Evolutionary conservation across 2,888 invertebrate species (phyloP).

Genomic region (Bunonema sp.): DNA sequence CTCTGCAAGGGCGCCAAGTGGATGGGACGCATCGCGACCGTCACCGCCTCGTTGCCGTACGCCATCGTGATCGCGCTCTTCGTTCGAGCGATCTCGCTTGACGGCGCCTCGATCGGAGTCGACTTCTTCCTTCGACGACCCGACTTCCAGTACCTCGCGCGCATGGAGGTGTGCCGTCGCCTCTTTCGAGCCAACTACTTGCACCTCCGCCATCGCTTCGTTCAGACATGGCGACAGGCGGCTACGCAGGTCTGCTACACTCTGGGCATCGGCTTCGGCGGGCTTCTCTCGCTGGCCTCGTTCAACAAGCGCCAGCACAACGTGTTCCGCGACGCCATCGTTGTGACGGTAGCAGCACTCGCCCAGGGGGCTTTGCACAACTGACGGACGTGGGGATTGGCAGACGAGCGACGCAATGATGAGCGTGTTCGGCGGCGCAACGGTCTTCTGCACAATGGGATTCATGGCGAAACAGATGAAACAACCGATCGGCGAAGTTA

Average conservation of each 20-base stretch:
- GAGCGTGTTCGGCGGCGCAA: slow-evolving; percentile 16
- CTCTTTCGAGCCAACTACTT: not conserved
- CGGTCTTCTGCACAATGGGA: slow-evolving; percentile 25
- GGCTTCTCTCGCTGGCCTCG: slow-evolving; percentile 6
- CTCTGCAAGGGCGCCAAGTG: slow-evolving; percentile 2
- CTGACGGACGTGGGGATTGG: slow-evolving; percentile 5
- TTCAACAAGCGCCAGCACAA: slow-evolving; percentile 6
- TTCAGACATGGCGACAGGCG: slow-evolving; percentile 8
- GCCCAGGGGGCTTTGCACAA: not conserved
- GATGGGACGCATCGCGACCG: slow-evolving; percentile 2
- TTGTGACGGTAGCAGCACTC: not conserved
- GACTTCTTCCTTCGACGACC: slow-evolving; percentile 4
- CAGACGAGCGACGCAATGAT: slow-evolving; percentile 5
- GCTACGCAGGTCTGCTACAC: slow-evolving; percentile 8
- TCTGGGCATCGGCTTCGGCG: slow-evolving; percentile 7
- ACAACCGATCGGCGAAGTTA: slow-evolving; percentile 9
- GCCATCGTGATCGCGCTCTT: slow-evolving; percentile 3
- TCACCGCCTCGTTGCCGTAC: slow-evolving; percentile 5
- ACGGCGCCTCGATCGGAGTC: slow-evolving; percentile 5
- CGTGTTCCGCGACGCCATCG: slow-evolving; percentile 1
- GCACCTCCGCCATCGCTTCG: not conserved
- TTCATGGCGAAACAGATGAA: slow-evolving; percentile 14
- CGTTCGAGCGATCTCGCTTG: slow-evolving; percentile 5
- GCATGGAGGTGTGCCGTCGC: not conserved
- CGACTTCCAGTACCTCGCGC: slow-evolving; percentile 3